Evolutionary conservation across 2,888 invertebrate genomes (phyloP), one percentile per base, ranked within the genome.

Genomic region (Cataglyphis cursor): DNA sequence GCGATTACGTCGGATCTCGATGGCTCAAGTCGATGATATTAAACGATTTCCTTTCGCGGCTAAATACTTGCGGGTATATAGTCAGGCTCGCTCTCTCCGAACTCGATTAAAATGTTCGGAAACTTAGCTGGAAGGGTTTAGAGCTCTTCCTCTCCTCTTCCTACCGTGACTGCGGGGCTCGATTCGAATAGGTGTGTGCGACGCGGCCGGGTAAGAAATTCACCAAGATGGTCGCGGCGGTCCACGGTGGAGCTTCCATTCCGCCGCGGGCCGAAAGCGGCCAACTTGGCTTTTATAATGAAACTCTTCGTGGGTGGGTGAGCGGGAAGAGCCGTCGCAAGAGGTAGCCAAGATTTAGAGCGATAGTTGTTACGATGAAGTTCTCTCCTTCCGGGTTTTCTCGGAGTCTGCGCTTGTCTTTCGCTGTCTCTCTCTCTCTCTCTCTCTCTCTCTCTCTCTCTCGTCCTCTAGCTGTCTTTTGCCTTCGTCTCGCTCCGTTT

Each of bases 221-320:
- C 81, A 59, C 76, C 66, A 80, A 80, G 83, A 83, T 73, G 68
- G 38, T 78, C 44, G 62, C 75, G 75, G 75, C 54, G 68, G 31
- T 18, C 9, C 31, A 31, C 31, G 83, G 61, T 44, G 68, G 38
- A 73, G 6, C 15, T 31, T 48, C 66, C 62, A 62, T 64, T 74
- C 15, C 28, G 74, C 74, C 62, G 62, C 57, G 72, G 24, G 38
- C 44, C 44, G 62, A 28, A 31, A 31, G 81, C 31, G 62, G 81
- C 57, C 83, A 91, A 91, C 89, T 91, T 89, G 89, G 90, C 91
- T 90, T 92, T 89, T 88, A 89, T 88, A 91, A 87, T 88, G 88
- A 87, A 90, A 91, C 88, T 91, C 90, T 87, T 85, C 85, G 82
- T 72, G 76, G 83, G 72, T 85, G 83, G 73, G 72, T 86, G 24